Percentiles rank a stretch among this genome's conserved stretches.
Conservation (phyloP, 2,888 invertebrate species). For the Anoplius nigerrimus region DNA sequence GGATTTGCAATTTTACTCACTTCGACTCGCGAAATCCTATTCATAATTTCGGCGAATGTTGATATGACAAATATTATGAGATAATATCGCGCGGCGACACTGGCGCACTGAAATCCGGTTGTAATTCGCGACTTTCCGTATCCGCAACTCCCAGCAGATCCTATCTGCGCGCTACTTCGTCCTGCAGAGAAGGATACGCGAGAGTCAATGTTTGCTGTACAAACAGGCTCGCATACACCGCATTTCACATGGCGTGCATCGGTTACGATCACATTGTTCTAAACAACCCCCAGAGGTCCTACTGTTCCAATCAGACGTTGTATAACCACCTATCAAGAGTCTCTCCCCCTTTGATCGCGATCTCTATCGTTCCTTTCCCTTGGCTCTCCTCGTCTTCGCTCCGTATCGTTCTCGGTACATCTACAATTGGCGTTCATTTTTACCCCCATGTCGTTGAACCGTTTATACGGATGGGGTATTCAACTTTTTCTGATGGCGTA, state of each 20-base stretch:
- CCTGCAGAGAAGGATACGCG: constrained; percentile 34
- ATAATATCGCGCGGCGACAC: no score
- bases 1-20: no score
- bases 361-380: neutral
- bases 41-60: no score
- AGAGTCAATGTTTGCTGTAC: constrained; percentile 46
- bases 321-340: constrained; percentile 7
- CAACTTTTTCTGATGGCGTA: no score
- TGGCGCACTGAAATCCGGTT: no score
- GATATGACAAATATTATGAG: no score
- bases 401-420: neutral
- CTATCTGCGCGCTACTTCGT: constrained; percentile 13
- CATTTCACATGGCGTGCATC: constrained; percentile 33
- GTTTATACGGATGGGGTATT: no score
- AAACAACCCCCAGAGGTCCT: constrained; percentile 40
- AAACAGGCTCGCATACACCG: constrained; percentile 34
- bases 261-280: constrained; percentile 49
- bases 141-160: no score
- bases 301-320: constrained; percentile 34
- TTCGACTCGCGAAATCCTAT: no score
- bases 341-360: neutral
- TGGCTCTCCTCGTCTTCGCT: neutral
- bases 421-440: neutral
- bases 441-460: no score
- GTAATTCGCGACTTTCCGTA: no score